These are phyloP conservation scores for Acropora tenuis DNA, from an alignment of 64 coral and sea anemone genomes.

Conservation along the genomic window DNA sequence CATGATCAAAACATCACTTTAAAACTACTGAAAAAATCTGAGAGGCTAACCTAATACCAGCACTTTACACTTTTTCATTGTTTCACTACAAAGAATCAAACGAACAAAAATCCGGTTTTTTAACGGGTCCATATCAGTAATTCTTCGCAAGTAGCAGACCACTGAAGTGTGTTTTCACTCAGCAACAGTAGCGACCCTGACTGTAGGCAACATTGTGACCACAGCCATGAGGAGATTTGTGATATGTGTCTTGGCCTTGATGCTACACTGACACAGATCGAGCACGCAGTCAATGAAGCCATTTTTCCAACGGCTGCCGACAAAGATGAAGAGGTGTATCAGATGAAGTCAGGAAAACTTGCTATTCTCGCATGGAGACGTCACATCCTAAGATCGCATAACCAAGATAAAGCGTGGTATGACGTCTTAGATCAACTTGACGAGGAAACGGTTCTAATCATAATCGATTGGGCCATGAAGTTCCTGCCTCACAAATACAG, in stretches of 20 bases:
- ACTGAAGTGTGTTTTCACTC: background rate
- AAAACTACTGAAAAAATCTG: no score
- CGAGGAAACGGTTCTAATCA: conserved; percentile 6
- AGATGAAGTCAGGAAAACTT: background rate
- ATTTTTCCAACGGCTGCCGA: background rate
- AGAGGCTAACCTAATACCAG: no score
- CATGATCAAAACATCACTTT: no score
- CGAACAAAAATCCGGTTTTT: background rate
- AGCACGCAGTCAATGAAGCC: background rate
- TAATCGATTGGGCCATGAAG: background rate
- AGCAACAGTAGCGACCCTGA: background rate
- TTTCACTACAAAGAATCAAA: no score
- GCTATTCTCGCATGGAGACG: conserved; percentile 22
- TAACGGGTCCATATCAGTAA: background rate
- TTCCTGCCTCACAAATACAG: background rate
- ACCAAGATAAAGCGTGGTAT: conserved; percentile 3
- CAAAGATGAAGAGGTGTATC: background rate
- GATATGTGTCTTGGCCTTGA: background rate
- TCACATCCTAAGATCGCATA: conserved; percentile 16
- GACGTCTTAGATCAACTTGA: conserved; percentile 11
- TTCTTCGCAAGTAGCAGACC: background rate
- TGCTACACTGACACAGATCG: background rate
- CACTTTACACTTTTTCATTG: no score
- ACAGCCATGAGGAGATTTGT: background rate
- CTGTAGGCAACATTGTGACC: background rate